phyloP scores from a whole-genome alignment of 2,888 invertebrate genomes.

The Andrena fulva region DNA sequence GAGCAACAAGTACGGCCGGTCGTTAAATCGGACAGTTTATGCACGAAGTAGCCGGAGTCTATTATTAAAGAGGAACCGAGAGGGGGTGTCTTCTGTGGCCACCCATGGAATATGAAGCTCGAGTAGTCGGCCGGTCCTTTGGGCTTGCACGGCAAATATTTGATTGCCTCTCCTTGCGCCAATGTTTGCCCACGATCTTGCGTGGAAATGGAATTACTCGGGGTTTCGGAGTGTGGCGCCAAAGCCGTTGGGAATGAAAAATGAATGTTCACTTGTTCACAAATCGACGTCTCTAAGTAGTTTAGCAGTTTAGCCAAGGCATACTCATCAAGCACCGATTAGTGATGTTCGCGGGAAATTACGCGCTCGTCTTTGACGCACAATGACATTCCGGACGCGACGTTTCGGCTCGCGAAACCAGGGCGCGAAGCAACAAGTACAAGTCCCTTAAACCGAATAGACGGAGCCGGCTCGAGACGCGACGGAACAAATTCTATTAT shows the following conservation, averaged over 20 bases:
- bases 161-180: background rate
- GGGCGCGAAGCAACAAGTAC: conserved; percentile 50
- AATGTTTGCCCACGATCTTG: background rate
- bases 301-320: no score
- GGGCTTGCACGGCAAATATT: background rate
- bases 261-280: no score
- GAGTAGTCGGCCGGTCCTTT: background rate
- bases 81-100: background rate
- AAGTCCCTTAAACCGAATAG: conserved; percentile 34
- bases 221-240: background rate
- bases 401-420: background rate
- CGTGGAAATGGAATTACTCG: background rate
- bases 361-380: background rate
- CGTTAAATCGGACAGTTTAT: conserved; percentile 44
- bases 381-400: conserved; percentile 27
- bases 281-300: no score
- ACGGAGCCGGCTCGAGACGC: background rate
- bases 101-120: conserved; percentile 10
- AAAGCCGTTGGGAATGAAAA: no score
- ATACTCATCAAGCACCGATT: background rate
- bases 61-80: conserved; percentile 13
- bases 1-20: conserved; percentile 56
- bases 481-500: conserved; percentile 18
- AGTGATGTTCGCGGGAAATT: background rate
- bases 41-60: background rate